phyloP scores from a whole-genome alignment of 2,113 vertebrate species.

The rabbit (Oryctolagus cuniculus) region mOryCun1.1 NC_091435.1:115439001-115439500 shows the following conservation, averaged over 20 bases:
- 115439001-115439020: not conserved
- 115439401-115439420: constrained; percentile 4
- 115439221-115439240: not conserved
- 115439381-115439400: constrained; percentile 9
- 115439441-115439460: not conserved
- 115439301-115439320: not conserved
- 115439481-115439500: constrained; percentile 47
- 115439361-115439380: not conserved
- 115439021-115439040: not conserved
- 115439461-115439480: constrained; percentile 6
- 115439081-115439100: not conserved
- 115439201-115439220: not conserved
- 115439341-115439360: not conserved
- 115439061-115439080: not conserved
- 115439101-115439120: not conserved
- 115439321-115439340: constrained; percentile 28
- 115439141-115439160: not conserved
- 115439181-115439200: not conserved
- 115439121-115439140: not conserved
- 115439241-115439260: not conserved
- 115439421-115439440: constrained; percentile 65
- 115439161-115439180: not conserved
- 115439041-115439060: not conserved
- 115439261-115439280: not conserved
- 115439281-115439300: not conserved